Evolutionary conservation across 2,797 vertebrate genomes (phyloP).

Genomic region (Argya squamiceps): DNA sequence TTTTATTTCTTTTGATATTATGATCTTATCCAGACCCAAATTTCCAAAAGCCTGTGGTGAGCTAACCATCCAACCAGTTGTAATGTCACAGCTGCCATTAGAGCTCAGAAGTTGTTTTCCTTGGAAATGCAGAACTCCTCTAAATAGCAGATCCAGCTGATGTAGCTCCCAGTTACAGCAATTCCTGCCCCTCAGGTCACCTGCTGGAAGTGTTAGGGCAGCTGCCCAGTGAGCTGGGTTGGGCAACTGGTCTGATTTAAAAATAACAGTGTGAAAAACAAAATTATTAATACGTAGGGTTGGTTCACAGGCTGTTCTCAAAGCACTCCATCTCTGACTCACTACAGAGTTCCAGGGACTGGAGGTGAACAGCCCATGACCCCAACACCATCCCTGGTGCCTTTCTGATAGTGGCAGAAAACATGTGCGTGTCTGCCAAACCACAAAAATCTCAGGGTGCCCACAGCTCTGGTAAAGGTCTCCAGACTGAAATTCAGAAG

Average conservation of each 20-base stretch:
- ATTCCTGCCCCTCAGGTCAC: background rate
- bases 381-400: background rate
- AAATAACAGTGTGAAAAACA: background rate
- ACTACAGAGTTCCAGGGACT: background rate
- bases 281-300: background rate
- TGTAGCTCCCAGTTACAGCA: background rate
- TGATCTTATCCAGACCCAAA: no score
- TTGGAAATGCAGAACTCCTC: background rate
- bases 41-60: background rate
- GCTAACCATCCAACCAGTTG: background rate
- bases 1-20: background rate
- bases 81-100: background rate
- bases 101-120: background rate
- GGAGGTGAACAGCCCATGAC: fast-evolving
- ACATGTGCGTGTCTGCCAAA: fast-evolving
- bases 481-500: background rate
- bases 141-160: background rate
- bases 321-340: background rate
- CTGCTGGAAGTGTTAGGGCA: background rate
- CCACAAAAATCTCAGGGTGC: background rate
- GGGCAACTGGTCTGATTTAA: background rate
- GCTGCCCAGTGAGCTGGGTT: background rate
- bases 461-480: background rate
- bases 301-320: background rate
- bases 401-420: background rate